Evolutionary conservation across 2,797 vertebrate species (phyloP), one percentile per base, ranked within the genome.

Genomic region (Tarsius wallacei): DNA sequence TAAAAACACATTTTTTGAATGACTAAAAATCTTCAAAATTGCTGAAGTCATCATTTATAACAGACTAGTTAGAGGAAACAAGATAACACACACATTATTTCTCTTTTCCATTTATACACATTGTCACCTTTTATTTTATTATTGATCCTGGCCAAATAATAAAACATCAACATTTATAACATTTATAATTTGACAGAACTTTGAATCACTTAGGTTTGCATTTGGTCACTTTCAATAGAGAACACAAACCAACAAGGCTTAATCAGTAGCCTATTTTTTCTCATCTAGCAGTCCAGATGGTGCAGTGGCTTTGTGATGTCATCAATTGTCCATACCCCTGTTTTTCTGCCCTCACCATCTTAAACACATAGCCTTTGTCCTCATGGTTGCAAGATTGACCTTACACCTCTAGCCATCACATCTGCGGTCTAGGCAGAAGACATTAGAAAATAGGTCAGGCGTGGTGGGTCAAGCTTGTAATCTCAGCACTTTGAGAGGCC

Each of bases 1-100:
- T 93, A 28, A 94, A 96, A 95, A 73, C 78, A 49, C 66, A 89
- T 59, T 91, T 57, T 87, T 6, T 1, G 1, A 88, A 81, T 85
- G 19, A 95, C 22, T 57, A 28, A 85, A 86, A 93, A 63, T 64
- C 59, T 85, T 14, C 31, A 53, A 77, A 82, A 55, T 33, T 81
- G 21, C 12, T 80, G 19, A 89, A 68, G 42, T 70, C 63, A 33
- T 55, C 11, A 86, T 24, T 94, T 87, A 28, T 59, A 89, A 51
- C 8, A 95, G 17, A 36, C 15, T 59, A 21, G 13, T 88, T 96
- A 74, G 28, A 91, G 76, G 55, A 90, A 28, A 73, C 82, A 71
- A 47, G 26, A 90, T 0, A 84, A 63, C 1, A 89, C 28, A n/a
- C 7, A 59, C 28, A 66, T 15, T 36, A 89, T 64, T 81, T 87